Evolutionary conservation across 2,888 invertebrate genomes (phyloP).

Genomic region (Girardia tigrina): DNA sequence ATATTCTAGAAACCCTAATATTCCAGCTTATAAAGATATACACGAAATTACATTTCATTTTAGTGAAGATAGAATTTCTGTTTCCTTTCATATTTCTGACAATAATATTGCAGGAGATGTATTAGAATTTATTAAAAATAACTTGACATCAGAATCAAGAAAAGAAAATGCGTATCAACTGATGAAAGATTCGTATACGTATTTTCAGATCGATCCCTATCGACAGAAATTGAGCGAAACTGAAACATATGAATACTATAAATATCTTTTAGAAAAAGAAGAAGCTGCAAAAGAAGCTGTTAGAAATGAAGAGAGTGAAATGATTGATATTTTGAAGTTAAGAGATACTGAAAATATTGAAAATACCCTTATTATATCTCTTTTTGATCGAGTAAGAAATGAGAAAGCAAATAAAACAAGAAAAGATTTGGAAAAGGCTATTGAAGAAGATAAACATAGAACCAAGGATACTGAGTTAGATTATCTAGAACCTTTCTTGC

Average conservation of each 20-base stretch:
- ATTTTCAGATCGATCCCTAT: constrained; percentile 42
- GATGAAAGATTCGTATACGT: constrained; percentile 35
- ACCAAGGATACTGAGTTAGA: constrained; percentile 49
- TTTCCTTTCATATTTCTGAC: constrained; percentile 48
- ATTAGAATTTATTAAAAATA: constrained; percentile 38
- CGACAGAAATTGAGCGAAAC: constrained; percentile 45
- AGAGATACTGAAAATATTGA: constrained; percentile 46
- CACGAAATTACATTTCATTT: constrained; percentile 45
- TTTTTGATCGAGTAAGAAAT: constrained; percentile 50
- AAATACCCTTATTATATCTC: constrained; percentile 46
- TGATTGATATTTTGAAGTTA: constrained; percentile 44
- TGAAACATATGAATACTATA: constrained; percentile 47
- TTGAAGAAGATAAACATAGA: constrained; percentile 45
- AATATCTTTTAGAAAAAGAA: constrained; percentile 45
- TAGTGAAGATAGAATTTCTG: constrained; percentile 46
- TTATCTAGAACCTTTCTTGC: constrained; percentile 50
- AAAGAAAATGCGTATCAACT: constrained; percentile 32
- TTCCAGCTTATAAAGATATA: constrained; percentile 46
- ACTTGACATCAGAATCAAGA: constrained; percentile 43
- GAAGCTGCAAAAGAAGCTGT: constrained; percentile 43
- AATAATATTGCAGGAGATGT: constrained; percentile 47
- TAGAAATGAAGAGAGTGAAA: constrained; percentile 48
- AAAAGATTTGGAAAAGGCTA: constrained; percentile 35
- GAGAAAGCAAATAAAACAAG: constrained; percentile 50
- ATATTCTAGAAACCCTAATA: constrained; percentile 42